A percentile compares a stretch with the other conserved stretches of the same genome.
Conservation (phyloP, 2,797 vertebrate genomes). For the Lepus townsendii region DNA sequence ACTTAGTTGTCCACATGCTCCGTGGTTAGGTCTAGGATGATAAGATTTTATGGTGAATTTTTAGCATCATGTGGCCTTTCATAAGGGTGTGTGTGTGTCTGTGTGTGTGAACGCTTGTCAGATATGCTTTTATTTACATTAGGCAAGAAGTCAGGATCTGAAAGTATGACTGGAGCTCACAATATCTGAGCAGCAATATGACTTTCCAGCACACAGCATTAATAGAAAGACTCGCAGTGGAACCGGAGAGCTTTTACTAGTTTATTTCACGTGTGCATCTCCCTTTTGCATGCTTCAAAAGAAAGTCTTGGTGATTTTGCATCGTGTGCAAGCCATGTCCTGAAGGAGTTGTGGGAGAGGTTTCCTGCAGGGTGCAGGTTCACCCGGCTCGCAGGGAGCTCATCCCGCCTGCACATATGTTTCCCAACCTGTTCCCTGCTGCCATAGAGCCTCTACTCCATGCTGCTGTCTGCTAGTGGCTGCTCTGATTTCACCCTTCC, state of each 20-base stretch:
- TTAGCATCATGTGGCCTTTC: neutral
- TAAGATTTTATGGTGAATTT: constrained; percentile 2
- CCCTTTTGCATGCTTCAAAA: constrained; percentile 15
- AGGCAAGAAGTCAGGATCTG: constrained; percentile 16
- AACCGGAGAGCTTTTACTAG: constrained; percentile 36
- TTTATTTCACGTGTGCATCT: constrained; percentile 55
- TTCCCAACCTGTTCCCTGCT: neutral
- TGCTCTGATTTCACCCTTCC: neutral
- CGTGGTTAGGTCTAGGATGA: neutral
- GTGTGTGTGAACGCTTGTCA: neutral
- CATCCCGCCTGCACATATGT: neutral
- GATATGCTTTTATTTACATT: constrained; percentile 45
- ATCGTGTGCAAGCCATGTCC: neutral
- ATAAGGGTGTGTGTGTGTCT: neutral
- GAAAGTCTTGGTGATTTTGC: neutral
- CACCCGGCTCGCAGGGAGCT: neutral
- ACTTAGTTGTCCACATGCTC: neutral
- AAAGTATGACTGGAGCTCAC: constrained; percentile 43
- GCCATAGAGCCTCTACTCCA: neutral
- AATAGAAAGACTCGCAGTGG: constrained; percentile 3
- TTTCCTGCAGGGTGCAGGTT: constrained; percentile 20
- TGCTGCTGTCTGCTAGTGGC: neutral
- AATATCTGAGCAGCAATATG: neutral
- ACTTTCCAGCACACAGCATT: constrained; percentile 26
- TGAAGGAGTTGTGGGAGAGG: neutral